Conservation (phyloP, 2,797 vertebrate species). For the Xenentodon cancila region DNA sequence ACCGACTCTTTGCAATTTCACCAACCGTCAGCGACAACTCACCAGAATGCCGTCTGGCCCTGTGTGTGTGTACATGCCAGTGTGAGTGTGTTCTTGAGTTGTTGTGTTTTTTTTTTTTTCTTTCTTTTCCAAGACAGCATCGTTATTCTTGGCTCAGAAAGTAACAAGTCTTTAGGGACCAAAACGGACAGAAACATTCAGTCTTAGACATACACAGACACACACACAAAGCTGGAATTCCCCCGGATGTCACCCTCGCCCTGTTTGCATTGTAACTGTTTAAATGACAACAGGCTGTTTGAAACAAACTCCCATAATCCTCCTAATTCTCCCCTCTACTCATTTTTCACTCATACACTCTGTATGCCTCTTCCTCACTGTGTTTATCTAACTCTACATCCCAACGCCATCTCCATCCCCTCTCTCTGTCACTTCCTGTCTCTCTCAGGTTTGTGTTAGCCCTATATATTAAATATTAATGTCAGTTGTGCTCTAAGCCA, state of each 20-base stretch:
- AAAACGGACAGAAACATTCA: slow-evolving; percentile 71
- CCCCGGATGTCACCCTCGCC: slow-evolving; percentile 73
- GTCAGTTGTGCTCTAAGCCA: slow-evolving; percentile 99
- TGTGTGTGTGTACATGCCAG: slow-evolving; percentile 14
- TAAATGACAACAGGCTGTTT: slow-evolving; percentile 65
- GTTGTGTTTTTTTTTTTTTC: slow-evolving; percentile 32
- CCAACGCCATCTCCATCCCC: slow-evolving; percentile 33
- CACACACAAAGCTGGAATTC: slow-evolving; percentile 62
- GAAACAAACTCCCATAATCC: slow-evolving; percentile 66
- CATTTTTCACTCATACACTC: slow-evolving; percentile 43
- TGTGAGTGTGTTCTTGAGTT: slow-evolving; percentile 6
- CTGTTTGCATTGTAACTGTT: slow-evolving; percentile 70
- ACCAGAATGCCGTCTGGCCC: slow-evolving; percentile 22
- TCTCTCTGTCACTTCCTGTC: slow-evolving; percentile 69
- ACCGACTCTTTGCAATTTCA: slow-evolving; percentile 67
- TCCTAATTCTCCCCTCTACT: slow-evolving; percentile 45
- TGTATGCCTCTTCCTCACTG: slow-evolving; percentile 56
- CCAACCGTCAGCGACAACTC: slow-evolving; percentile 73
- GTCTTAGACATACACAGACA: slow-evolving; percentile 41
- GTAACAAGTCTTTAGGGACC: slow-evolving; percentile 67
- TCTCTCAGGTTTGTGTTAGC: slow-evolving; percentile 94
- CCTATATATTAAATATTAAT: slow-evolving; percentile 99
- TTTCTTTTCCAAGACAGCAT: slow-evolving; percentile 56
- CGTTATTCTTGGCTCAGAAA: slow-evolving; percentile 76
- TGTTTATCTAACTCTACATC: slow-evolving; percentile 53